phyloP scores from a whole-genome alignment of 2,888 invertebrate species.

The Stramonita haemastoma region DNA sequence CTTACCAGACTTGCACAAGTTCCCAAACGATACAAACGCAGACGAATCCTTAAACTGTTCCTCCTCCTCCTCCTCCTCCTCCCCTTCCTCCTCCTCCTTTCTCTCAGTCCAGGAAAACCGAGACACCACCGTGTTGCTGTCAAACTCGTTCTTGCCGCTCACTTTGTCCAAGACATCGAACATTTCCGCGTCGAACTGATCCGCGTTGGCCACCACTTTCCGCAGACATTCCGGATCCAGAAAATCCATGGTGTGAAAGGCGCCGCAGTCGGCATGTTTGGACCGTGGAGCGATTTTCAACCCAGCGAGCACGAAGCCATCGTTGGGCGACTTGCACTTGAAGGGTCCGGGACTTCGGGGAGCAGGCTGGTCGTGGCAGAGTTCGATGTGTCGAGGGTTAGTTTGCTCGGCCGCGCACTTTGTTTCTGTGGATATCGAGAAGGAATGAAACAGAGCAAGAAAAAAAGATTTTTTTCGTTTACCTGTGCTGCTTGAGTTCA shows the following conservation, averaged over 20 bases:
- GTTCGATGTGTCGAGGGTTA: not conserved
- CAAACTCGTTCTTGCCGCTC: not conserved
- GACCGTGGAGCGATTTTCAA: not conserved
- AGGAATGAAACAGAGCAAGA: not conserved
- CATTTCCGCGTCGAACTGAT: not conserved
- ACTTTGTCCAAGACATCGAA: not conserved
- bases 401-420: not conserved
- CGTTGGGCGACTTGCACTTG: not conserved
- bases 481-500: too few species aligned
- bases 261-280: not conserved
- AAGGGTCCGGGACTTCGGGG: not conserved
- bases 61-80: not conserved
- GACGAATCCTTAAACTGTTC: constrained; percentile 12
- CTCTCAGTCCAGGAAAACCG: not conserved
- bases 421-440: not conserved
- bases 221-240: not conserved
- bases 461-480: not conserved
- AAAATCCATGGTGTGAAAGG: not conserved
- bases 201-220: not conserved
- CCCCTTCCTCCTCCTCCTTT: not conserved
- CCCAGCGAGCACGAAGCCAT: not conserved
- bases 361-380: not conserved
- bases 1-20: constrained; percentile 1
- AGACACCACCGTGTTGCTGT: not conserved
- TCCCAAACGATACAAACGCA: not conserved